A percentile compares a stretch with the other conserved stretches of the same genome.
Conservation (phyloP, 2,888 invertebrate species). For the Eulithis prunata region DNA sequence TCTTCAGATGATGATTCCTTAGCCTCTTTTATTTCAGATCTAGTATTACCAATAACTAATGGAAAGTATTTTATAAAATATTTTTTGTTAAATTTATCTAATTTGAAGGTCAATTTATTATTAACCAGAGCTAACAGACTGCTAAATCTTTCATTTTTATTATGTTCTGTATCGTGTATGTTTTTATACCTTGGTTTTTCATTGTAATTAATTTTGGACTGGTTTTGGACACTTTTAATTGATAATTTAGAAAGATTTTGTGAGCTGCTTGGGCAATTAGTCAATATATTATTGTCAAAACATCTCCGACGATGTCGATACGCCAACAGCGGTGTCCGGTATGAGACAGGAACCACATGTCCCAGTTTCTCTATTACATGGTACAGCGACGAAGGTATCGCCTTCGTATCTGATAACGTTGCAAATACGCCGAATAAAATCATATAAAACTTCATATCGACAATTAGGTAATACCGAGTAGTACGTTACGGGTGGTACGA, state of each 20-base stretch:
- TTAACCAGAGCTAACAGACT: neutral
- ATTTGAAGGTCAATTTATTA: constrained; percentile 3
- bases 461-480: no score
- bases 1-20: neutral
- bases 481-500: no score
- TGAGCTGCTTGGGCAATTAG: constrained; percentile 3
- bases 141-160: neutral
- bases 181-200: constrained; percentile 10
- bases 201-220: constrained; percentile 4
- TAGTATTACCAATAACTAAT: neutral
- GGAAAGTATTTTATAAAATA: constrained; percentile 4
- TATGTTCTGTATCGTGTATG: constrained; percentile 4
- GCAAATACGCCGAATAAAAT: constrained; percentile 6
- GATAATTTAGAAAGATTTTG: constrained; percentile 2
- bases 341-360: constrained; percentile 6
- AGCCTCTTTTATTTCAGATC: neutral
- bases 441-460: constrained; percentile 20
- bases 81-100: neutral
- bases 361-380: neutral
- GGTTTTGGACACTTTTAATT: neutral
- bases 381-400: constrained; percentile 9
- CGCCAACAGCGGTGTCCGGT: neutral
- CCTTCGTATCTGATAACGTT: neutral
- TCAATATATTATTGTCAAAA: constrained; percentile 8
- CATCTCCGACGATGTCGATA: constrained; percentile 1